Evolutionary conservation across 92 coral and sea anemone genomes (phyloP).

Genomic region (Scolanthus callimorphus): DNA sequence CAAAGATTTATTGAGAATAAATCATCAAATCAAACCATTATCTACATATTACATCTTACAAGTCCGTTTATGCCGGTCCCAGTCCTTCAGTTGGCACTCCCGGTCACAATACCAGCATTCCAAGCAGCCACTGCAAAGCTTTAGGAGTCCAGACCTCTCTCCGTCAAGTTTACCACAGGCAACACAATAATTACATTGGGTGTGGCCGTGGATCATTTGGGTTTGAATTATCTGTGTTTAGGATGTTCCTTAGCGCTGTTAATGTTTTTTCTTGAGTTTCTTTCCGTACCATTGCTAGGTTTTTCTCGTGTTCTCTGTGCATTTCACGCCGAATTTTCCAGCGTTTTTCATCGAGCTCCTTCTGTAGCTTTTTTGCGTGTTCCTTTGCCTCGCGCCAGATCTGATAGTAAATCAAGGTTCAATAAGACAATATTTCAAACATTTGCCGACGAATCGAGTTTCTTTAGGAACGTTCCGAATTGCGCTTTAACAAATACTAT

Average conservation of each 20-base stretch:
- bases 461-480: too few relatives aligned
- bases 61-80: conserved; percentile 15
- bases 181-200: neutral
- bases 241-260: neutral
- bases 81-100: conserved; percentile 38
- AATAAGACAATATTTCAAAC: too few relatives aligned
- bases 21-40: neutral
- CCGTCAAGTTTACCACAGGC: conserved; percentile 1
- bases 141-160: conserved; percentile 4
- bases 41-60: neutral
- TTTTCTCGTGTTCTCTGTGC: neutral
- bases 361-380: neutral
- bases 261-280: neutral
- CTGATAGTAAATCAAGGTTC: too few relatives aligned
- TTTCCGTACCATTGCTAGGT: neutral
- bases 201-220: neutral
- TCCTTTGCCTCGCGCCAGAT: neutral
- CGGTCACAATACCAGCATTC: conserved; percentile 36
- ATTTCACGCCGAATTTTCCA: neutral
- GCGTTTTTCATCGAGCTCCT: neutral
- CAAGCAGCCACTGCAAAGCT: conserved; percentile 29
- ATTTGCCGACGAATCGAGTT: too few relatives aligned
- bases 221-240: neutral
- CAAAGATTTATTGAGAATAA: neutral
- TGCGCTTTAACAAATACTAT: too few relatives aligned